phyloP scores from a whole-genome alignment of 2,888 invertebrate genomes.

The Chloroclystis v-ata region DNA sequence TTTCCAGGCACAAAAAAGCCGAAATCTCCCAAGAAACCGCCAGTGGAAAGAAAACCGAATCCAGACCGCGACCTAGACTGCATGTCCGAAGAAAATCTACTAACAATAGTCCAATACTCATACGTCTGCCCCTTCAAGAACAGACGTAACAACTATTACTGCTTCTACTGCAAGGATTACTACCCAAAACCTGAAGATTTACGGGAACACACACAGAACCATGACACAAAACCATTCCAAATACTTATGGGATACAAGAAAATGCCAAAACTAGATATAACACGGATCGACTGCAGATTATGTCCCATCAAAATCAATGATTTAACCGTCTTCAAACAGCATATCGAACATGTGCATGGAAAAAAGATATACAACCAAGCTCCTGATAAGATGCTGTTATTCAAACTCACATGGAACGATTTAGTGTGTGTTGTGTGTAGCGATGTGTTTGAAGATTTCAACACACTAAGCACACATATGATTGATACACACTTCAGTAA shows the following conservation, averaged over 20 bases:
- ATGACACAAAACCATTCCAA: slow-evolving; percentile 68
- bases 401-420: slow-evolving; percentile 64
- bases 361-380: slow-evolving; percentile 70
- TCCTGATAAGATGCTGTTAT: slow-evolving; percentile 61
- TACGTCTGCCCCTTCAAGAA: slow-evolving; percentile 70
- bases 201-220: slow-evolving; percentile 59
- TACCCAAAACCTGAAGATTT: slow-evolving; percentile 67
- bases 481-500: slow-evolving; percentile 65
- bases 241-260: slow-evolving; percentile 66
- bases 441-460: slow-evolving; percentile 65
- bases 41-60: slow-evolving; percentile 56
- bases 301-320: slow-evolving; percentile 60
- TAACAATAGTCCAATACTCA: slow-evolving; percentile 66
- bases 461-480: slow-evolving; percentile 65
- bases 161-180: slow-evolving; percentile 70
- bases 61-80: slow-evolving; percentile 65
- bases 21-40: slow-evolving; percentile 43
- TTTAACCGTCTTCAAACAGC: slow-evolving; percentile 56
- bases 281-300: slow-evolving; percentile 61
- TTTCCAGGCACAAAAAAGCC: slow-evolving; percentile 36
- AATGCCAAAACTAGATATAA: slow-evolving; percentile 68
- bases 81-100: slow-evolving; percentile 66
- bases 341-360: slow-evolving; percentile 57
- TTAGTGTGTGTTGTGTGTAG: slow-evolving; percentile 66
- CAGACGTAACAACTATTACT: slow-evolving; percentile 65